Base-by-base conservation (phyloP, 1,140 invertebrate genomes). In the Scylla paramamosain region DNA sequence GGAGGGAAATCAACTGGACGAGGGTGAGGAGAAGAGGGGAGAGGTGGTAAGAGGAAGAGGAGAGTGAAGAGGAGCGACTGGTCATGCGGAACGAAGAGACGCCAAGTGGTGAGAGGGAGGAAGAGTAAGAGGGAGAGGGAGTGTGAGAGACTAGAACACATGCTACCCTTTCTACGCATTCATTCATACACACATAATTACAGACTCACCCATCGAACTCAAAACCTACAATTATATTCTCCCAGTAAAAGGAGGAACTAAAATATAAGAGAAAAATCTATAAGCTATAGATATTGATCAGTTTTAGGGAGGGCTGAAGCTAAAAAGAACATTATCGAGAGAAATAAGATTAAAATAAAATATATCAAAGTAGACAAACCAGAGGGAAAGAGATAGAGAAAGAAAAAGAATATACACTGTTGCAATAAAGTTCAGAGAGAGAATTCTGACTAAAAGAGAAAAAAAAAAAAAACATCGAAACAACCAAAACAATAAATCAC, bases 341-440 rank as follows among this genome's bases (percentile, higher is more conserved):
- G 20, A 59, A 59, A 12, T 4, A 0, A 59, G 10, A 59, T 20
- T 8, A 59, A 59, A 59, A 59, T 12, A 59, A 3, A 20, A 59
- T 14, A 59, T 14, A 20, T 14, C 2, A 12, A 59, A 59, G 10
- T 14, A 59, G 16, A 59, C 16, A 59, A 59, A 59, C 2, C 52
- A 59, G 52, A 59, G 10, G 39, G 39, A 77, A n/a, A 77, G 67
- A n/a, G 67, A 77, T 25, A 77, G 25, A 77, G 20, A 77, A n/a
- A 77, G 20, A 25, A 20, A 77, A 12, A 45, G 39, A 6, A 39
- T 2, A 2, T 2, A 39, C 6, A 39, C 39, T 39, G 39, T 39
- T 39, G 6, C 91, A 83, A 92, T 77, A 82, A 83, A 92, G 91
- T 92, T 92, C 82, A 92, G 52, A 59, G 77, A 52, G 12, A 29